phyloP scores from a whole-genome alignment of 37 sponge, comb jelly and placozoan species.

The Bolinopsis microptera region DNA sequence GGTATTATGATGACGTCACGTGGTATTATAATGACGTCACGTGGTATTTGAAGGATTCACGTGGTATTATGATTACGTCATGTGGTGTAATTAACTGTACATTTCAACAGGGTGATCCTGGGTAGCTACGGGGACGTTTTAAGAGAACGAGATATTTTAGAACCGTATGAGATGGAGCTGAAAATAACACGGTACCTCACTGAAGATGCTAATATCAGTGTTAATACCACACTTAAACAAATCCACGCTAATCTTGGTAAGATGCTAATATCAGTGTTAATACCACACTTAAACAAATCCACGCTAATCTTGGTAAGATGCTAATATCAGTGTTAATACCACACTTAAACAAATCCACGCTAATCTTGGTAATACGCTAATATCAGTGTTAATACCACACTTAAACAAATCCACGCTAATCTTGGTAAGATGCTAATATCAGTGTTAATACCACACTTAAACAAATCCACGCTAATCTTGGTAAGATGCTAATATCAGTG shows the following conservation, averaged over 20 bases:
- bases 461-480: background rate
- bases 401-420: background rate
- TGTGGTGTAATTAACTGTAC: background rate
- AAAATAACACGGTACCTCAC: background rate
- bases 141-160: background rate
- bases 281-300: background rate
- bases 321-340: background rate
- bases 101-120: constrained; percentile 27
- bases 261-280: background rate
- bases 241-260: background rate
- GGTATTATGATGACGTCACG: background rate
- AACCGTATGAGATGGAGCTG: constrained; percentile 31
- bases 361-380: background rate
- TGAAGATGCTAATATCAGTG: background rate
- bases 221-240: background rate
- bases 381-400: background rate
- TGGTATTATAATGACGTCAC: background rate
- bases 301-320: background rate
- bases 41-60: background rate
- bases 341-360: background rate
- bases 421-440: background rate
- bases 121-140: constrained; percentile 8
- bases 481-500: background rate
- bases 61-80: background rate
- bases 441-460: background rate